Base-by-base conservation (phyloP, 2,888 invertebrate genomes). In the Yponomeuta plumbellus region DNA sequence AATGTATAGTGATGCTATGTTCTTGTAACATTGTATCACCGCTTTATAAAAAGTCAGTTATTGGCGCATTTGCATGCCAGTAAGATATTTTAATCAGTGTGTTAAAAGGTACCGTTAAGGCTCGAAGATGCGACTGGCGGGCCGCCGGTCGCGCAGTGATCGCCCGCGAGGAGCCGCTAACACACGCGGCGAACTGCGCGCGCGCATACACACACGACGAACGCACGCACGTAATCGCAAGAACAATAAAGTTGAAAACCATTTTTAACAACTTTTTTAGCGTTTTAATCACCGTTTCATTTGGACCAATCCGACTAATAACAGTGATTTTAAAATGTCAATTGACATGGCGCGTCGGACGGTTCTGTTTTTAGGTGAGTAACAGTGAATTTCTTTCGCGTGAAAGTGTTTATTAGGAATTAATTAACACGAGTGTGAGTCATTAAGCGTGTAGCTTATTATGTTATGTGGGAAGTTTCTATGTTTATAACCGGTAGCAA, bases 331-430 rank as follows among this genome's bases (percentile, higher is more conserved):
- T 23, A 23, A 13, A 22, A 22, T 23, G 21, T 22, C 22, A 22
- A 21, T 59, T 13, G 22, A 22, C 23, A 59, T 59, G 59, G 59
- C 59, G 59, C 59, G 59, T 20, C 10, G 21, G 23, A 23, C 59
- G 59, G 59, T 59, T 59, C 21, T 59, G 23, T 22, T 59, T 59
- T 22, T 59, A 59, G 59, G 59, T 59, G 23, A 59, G 59, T 22
- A 52, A 52, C 44, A 52, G 44, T 52, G 44, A 52, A 17, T 52
- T 52, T 52, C 17, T 52, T 52, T 52, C 17, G 44, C 44, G 44
- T 52, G 44, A 52, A 52, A 52, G 44, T 52, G 44, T 52, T 52
- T 52, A 17, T 52, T 52, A 52, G 17, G 44, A 52, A 52, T 52
- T 17, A 52, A 52, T 52, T 52, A 52, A 2, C 44, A 17, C 13